Conservation (phyloP, 2,113 vertebrate species). For the Hyla sarda region DNA sequence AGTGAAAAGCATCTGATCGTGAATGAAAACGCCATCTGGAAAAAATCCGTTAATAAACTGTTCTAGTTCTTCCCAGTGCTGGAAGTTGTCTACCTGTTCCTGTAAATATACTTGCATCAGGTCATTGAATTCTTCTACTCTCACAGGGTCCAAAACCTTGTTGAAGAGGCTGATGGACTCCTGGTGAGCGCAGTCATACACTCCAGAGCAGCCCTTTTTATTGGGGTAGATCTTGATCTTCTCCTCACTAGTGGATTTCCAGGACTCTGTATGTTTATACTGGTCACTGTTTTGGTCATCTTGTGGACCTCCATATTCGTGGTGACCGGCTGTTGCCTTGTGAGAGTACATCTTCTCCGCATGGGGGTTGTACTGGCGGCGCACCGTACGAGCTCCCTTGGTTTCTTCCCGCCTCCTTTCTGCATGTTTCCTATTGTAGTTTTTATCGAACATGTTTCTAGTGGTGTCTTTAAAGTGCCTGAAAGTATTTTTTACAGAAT, state of each 20-base stretch:
- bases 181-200: conserved; percentile 86
- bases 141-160: conserved; percentile 82
- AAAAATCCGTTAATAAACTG: conserved; percentile 88
- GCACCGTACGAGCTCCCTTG: conserved; percentile 69
- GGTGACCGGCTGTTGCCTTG: conserved; percentile 63
- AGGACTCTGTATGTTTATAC: conserved; percentile 65
- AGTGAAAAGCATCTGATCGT: conserved; percentile 93
- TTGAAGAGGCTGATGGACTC: conserved; percentile 87
- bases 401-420: conserved; percentile 68
- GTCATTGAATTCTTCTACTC: conserved; percentile 86
- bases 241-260: conserved; percentile 69
- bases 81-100: conserved; percentile 85
- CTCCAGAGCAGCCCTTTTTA: conserved; percentile 79
- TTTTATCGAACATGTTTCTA: conserved; percentile 83
- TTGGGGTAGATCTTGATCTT: conserved; percentile 63
- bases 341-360: conserved; percentile 56
- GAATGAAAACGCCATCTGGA: conserved; percentile 89
- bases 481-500: conserved; percentile 95
- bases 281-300: conserved; percentile 70
- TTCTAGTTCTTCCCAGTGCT: conserved; percentile 92
- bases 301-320: conserved; percentile 39
- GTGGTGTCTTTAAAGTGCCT: conserved; percentile 92
- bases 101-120: conserved; percentile 88
- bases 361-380: conserved; percentile 67
- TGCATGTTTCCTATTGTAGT: conserved; percentile 70